Evolutionary conservation across 2,888 invertebrate species (phyloP).

Genomic region (Leptodirus hochenwartii): DNA sequence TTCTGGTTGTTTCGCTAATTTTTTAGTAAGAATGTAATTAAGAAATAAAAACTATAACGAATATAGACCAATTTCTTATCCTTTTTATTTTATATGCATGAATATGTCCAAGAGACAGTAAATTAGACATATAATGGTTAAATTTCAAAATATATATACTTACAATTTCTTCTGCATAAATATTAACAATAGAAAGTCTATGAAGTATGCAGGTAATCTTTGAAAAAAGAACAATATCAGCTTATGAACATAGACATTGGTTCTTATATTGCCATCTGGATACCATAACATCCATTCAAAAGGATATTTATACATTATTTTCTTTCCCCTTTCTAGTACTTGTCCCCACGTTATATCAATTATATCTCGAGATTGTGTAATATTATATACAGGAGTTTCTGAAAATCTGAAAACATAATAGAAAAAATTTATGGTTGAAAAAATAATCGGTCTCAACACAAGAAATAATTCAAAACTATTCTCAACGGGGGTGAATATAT

Average conservation of each 20-base stretch:
- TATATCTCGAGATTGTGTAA: slow-evolving; percentile 52
- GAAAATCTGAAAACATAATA: too few relatives aligned
- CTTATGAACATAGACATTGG: slow-evolving; percentile 41
- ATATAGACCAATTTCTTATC: not conserved
- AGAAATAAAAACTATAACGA: too few relatives aligned
- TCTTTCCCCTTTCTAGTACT: slow-evolving; percentile 44
- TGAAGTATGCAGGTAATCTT: slow-evolving; percentile 50
- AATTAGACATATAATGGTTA: slow-evolving; percentile 5
- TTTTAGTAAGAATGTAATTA: not conserved
- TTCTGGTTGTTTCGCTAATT: slow-evolving; percentile 2
- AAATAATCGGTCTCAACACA: too few relatives aligned
- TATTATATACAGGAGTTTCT: slow-evolving; percentile 50
- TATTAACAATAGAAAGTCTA: slow-evolving; percentile 45
- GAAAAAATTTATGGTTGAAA: too few relatives aligned
- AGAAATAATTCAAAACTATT: too few relatives aligned
- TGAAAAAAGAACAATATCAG: slow-evolving; percentile 48
- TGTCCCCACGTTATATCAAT: slow-evolving; percentile 67
- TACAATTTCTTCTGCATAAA: slow-evolving; percentile 56
- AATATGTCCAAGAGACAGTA: slow-evolving; percentile 1
- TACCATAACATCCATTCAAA: slow-evolving; percentile 57
- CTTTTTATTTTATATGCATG: not conserved
- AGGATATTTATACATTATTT: slow-evolving; percentile 42
- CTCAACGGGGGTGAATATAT: too few relatives aligned
- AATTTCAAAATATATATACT: slow-evolving; percentile 22
- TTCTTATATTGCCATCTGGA: slow-evolving; percentile 49